These are phyloP conservation scores for Mirounga angustirostris DNA, from an alignment of 2,113 vertebrate species.

Conservation along the genomic window DNA sequence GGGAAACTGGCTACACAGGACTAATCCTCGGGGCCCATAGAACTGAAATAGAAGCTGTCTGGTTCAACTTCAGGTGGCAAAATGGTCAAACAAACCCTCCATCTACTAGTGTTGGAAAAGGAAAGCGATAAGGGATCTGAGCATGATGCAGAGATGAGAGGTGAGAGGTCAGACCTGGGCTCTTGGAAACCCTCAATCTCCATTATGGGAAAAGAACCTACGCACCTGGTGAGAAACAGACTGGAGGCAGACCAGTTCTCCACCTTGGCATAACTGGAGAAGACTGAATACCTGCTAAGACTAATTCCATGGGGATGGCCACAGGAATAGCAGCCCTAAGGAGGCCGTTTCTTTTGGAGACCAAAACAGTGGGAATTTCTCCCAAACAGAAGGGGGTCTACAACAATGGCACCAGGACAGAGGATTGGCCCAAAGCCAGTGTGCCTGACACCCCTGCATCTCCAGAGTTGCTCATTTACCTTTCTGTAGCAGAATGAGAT, in stretches of 20 bases:
- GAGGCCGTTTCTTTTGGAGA: background rate
- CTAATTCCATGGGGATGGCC: background rate
- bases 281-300: fast-evolving
- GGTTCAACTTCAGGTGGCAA: background rate
- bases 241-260: background rate
- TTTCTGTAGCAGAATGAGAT: background rate
- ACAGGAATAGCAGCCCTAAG: background rate
- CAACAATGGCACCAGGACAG: background rate
- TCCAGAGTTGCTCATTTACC: background rate
- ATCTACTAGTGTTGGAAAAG: background rate
- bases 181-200: background rate
- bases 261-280: background rate
- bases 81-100: background rate
- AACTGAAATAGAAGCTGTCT: background rate
- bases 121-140: background rate
- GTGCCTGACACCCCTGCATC: background rate
- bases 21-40: background rate
- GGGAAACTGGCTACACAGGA: background rate
- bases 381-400: background rate
- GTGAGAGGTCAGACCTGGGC: background rate
- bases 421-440: background rate
- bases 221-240: background rate
- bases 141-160: background rate
- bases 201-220: background rate
- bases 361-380: background rate